Evolutionary conservation across 2,113 vertebrate species (phyloP), one percentile per base, ranked within the genome.

Genomic region (Pollachius pollachius): DNA sequence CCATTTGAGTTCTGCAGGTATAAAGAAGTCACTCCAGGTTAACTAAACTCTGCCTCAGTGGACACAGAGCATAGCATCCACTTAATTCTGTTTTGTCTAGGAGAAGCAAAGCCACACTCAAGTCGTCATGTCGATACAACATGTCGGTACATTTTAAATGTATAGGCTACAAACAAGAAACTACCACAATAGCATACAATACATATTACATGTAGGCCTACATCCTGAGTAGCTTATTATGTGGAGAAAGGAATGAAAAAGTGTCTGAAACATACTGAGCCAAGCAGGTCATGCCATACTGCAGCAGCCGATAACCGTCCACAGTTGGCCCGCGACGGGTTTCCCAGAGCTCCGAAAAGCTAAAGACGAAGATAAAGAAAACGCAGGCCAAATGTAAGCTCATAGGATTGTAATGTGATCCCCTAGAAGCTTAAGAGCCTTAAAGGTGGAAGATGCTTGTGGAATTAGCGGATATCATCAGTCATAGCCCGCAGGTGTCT

Each of bases 391-490:
- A 82, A 82, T 64, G 66, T 78, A 85, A 86, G 80, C 79, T 70
- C 2, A 21, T 23, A 71, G 84, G 79, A 86, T 85, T 86, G 77
- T 71, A 19, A 67, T 48, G 67, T 83, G 84, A 90, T 89, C 81
- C 74, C 71, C 37, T 75, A 66, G 75, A 78, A 84, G 82, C 82
- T 82, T 67, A 73, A 13, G 76, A 9, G 72, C 83, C 81, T 82
- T 84, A 83, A 78, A 82, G 81, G 86, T 86, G 64, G 66, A 27
- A 79, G 81, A 87, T 86, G 87, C 86, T 79, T 62, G 19, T 69
- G 80, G 78, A 82, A 82, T 78, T 80, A 54, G 67, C 77, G 83
- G 77, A 78, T 75, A 72, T 85, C 80, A 77, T 85, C 76, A 77
- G 74, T 62, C 41, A 12, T 67, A 27, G 18, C 25, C 65, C 3